Conservation (phyloP, 2,797 vertebrate species). For the Lacerta viridis region DNA sequence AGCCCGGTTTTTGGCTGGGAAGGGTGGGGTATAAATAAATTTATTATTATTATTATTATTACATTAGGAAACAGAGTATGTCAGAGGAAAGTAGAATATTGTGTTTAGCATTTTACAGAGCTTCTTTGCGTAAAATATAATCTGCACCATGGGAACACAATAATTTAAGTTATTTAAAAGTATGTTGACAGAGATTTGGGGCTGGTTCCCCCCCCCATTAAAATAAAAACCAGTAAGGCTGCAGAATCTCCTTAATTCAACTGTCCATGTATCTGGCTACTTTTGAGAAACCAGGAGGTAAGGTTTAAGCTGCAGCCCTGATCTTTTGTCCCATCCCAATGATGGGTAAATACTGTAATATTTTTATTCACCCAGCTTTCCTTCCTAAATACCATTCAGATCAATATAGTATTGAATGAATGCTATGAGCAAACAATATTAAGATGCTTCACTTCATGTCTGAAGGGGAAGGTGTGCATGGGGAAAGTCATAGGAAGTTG, state of each 20-base stretch:
- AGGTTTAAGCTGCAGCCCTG: background rate
- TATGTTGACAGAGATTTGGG: background rate
- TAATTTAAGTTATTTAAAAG: background rate
- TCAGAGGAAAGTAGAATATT: background rate
- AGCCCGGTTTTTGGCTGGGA: too few species aligned
- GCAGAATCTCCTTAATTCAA: background rate
- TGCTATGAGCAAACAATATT: background rate
- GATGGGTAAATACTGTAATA: background rate
- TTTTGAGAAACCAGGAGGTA: background rate
- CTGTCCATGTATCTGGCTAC: too few species aligned
- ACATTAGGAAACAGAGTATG: background rate
- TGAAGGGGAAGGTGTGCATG: background rate
- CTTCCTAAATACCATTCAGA: slow-evolving; percentile 3
- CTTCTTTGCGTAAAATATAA: background rate
- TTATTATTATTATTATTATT: too few species aligned
- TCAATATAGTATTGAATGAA: background rate
- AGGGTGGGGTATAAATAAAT: too few species aligned
- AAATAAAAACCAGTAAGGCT: background rate
- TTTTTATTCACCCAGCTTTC: background rate
- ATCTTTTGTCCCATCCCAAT: background rate
- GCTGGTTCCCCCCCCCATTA: background rate
- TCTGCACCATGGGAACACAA: background rate
- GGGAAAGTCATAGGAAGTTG: background rate
- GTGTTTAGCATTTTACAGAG: background rate
- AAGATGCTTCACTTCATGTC: background rate